Evolutionary conservation across 2,113 vertebrate genomes (phyloP), one percentile per base, ranked within the genome.

Genomic region (Haemorhous mexicanus): DNA sequence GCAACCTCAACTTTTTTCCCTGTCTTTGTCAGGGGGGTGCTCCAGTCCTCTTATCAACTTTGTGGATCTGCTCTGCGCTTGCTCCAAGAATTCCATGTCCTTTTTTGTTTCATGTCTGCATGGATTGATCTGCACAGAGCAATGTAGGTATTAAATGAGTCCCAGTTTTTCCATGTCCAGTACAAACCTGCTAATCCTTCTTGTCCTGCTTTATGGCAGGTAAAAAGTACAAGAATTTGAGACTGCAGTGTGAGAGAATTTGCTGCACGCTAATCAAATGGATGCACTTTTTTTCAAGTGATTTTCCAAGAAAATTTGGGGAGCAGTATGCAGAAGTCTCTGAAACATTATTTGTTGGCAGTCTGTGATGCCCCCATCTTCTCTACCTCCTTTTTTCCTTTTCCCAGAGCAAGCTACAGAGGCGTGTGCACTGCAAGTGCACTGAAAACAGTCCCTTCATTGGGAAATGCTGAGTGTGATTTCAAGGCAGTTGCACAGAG

Each of bases 401-500:
- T 73, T 92, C 63, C 43, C 27, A 84, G 84, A 73, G 41, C 74
- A 90, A 74, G 82, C 55, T 43, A 18, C 58, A 85, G 67, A 67
- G 47, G 82, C 83, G 70, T 2, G 1, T 59, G 55, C 41, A 41
- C 59, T 83, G 63, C 39, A 95, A 72, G 56, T 0, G 11, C 67
- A 33, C 70, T 52, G 63, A 61, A 93, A 79, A 61, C 37, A 7
- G 10, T 32, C 46, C 11, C 56, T 68, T 26, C 72, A 44, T 97
- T 86, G 70, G 85, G 94, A 90, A 96, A 96, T 2, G 10, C 10
- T 13, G 33, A 86, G 52, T 44, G 61, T 20, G 8, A 83, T 91
- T 87, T 67, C 63, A 77, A 70, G 76, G 61, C 52, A 80, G 5
- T 96, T 96, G 85, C 92, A 86, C 22, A 53, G 75, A 63, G 20